Conservation (phyloP, 2,888 invertebrate species). For the Trypoxylon attenuatum region DNA sequence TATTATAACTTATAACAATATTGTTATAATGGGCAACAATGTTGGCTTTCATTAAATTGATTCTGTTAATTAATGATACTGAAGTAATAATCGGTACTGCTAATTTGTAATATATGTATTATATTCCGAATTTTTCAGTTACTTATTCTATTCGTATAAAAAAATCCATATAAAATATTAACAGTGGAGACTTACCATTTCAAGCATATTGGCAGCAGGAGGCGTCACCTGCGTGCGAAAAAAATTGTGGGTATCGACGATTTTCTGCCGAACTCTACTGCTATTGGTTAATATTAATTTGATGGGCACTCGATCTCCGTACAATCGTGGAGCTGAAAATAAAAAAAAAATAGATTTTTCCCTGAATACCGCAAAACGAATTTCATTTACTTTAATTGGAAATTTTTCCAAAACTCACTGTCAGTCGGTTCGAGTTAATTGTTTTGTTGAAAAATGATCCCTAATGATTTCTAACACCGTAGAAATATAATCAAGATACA, state of each 20-base stretch:
- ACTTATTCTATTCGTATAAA: no score
- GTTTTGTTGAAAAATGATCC: no score
- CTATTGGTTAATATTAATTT: constrained; percentile 78
- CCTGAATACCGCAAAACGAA: constrained; percentile 1
- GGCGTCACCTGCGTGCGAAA: constrained; percentile 85
- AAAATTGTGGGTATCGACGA: constrained; percentile 85
- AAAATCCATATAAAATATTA: no score
- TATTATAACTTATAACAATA: constrained; percentile 1
- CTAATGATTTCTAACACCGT: no score
- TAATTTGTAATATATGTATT: no score
- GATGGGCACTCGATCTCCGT: constrained; percentile 77
- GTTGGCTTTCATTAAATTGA: background rate
- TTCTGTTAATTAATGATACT: constrained; percentile 7
- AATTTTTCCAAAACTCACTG: no score
- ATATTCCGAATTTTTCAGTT: no score
- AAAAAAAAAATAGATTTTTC: constrained; percentile 20
- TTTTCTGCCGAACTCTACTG: constrained; percentile 81
- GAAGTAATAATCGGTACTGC: no score
- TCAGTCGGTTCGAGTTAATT: no score
- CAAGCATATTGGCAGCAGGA: constrained; percentile 86
- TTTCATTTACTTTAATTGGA: no score
- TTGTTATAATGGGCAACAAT: background rate
- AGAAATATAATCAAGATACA: no score
- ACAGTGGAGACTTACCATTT: constrained; percentile 84
- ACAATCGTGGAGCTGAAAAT: constrained; percentile 77